Evolutionary conservation across 2,113 vertebrate species (phyloP), one percentile per base, ranked within the genome.

Genomic region (Tupaia chinensis): DNA sequence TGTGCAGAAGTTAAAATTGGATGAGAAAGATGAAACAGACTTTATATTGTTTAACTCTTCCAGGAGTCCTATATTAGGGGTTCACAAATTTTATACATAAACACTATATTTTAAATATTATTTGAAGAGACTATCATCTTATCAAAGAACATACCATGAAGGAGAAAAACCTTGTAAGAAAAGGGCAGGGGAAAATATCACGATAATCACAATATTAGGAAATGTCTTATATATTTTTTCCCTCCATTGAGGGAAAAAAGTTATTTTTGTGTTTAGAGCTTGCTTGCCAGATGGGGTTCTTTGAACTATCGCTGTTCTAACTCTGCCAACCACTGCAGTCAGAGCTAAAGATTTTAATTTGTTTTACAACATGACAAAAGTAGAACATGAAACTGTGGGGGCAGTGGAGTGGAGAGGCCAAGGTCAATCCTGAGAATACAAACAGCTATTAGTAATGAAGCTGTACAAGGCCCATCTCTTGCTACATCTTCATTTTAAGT

Each of bases 341-440:
- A 27, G 25, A 97, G n/a, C 61, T 95, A 82, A 95, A 89, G 58
- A 69, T 79, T 94, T 92, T 93, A 91, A 93, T 92, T 97, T 92
- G 86, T 96, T 96, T 95, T 81, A 94, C 91, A 96, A 61, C 29
- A 77, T 16, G 44, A 85, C 54, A 60, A 89, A 95, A 96, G 19
- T 69, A 58, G 65, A 96, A 89, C 15, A 87, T 84, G 68, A 60
- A 77, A 78, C 9, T n/a, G 15, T 79, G 22, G 63, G 23, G 23
- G 19, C 14, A 73, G n/a, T 66, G 89, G 16, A 94, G 34, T 58
- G 34, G 22, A 81, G 12, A 93, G 63, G 86, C 89, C 19, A 34
- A 53, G 19, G 23, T 91, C 74, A 86, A 25, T 53, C 20, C n/a
- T 22, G 27, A 96, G 66, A 66, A 85, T 27, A 54, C 82, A 86